phyloP scores from a whole-genome alignment of 2,113 vertebrate genomes.

The Channa maculata region DNA sequence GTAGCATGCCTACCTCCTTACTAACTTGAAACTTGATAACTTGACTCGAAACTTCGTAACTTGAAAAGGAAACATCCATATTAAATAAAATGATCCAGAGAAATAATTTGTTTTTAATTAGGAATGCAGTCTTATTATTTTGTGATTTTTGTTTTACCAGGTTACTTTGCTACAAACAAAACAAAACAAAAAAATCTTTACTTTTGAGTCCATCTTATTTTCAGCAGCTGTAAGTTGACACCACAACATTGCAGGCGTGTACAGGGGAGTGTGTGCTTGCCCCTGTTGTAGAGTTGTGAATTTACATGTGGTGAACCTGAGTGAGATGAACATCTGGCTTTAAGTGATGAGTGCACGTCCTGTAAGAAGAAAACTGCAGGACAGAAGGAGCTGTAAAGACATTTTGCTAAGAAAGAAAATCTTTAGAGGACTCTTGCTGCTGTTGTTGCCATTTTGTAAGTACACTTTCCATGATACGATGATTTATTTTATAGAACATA shows the following conservation, averaged over 20 bases:
- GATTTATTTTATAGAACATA: too few species aligned
- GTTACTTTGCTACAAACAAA: too few species aligned
- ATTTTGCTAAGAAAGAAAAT: neutral
- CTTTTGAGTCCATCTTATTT: neutral
- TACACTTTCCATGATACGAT: too few species aligned
- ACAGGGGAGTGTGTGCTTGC: slow-evolving; percentile 37
- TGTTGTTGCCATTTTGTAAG: slow-evolving; percentile 5
- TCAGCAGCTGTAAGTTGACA: slow-evolving; percentile 63
- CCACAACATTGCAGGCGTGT: slow-evolving; percentile 53
- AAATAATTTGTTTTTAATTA: too few species aligned
- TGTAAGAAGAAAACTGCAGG: slow-evolving; percentile 4
- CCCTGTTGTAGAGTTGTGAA: neutral
- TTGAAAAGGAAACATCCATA: too few species aligned
- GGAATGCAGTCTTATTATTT: too few species aligned
- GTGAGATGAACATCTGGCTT: slow-evolving; percentile 62
- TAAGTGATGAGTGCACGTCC: slow-evolving; percentile 35
- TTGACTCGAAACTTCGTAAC: too few species aligned
- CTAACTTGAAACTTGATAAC: too few species aligned
- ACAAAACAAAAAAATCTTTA: too few species aligned
- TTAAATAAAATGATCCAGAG: too few species aligned
- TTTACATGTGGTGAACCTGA: slow-evolving; percentile 37
- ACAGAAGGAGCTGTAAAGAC: slow-evolving; percentile 8
- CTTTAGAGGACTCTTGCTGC: neutral
- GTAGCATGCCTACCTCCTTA: too few species aligned
- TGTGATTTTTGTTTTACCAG: too few species aligned